Evolutionary conservation across 2,113 vertebrate genomes (phyloP).

Genomic region (Rattus rattus): DNA sequence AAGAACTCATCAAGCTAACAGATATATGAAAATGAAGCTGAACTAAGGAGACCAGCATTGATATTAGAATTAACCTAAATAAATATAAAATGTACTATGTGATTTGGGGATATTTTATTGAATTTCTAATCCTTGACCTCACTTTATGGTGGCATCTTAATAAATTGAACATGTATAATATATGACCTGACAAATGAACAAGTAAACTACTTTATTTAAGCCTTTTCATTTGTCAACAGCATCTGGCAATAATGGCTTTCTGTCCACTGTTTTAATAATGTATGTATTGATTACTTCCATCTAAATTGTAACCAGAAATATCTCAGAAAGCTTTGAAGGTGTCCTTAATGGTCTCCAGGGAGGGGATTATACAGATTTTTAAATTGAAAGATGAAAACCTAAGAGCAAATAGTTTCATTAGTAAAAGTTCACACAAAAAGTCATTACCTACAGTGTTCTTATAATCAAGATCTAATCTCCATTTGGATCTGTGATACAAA

Average conservation of each 20-base stretch:
- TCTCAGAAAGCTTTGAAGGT: conserved; percentile 65
- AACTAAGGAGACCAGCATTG: conserved; percentile 77
- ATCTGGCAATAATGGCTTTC: conserved; percentile 82
- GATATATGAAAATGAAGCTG: conserved; percentile 73
- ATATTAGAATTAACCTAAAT: conserved; percentile 85
- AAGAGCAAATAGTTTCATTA: conserved; percentile 76
- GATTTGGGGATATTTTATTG: conserved; percentile 86
- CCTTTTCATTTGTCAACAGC: conserved; percentile 87
- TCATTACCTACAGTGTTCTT: conserved; percentile 63
- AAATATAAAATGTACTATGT: conserved; percentile 83
- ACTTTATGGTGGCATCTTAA: conserved; percentile 79
- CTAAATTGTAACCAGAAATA: conserved; percentile 73
- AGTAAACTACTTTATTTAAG: conserved; percentile 88
- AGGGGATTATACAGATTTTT: conserved; percentile 70
- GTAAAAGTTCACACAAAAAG: conserved; percentile 72
- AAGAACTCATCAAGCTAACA: conserved; percentile 31
- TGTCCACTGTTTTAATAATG: conserved; percentile 86
- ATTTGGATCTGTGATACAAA: conserved; percentile 65
- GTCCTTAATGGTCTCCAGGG: conserved; percentile 79
- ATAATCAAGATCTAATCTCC: conserved; percentile 68
- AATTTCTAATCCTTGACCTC: conserved; percentile 84
- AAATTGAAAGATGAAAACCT: conserved; percentile 81
- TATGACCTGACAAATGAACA: conserved; percentile 86
- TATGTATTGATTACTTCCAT: conserved; percentile 85
- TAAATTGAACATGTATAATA: conserved; percentile 86